These are phyloP conservation scores for Spilogale gracilis DNA, from an alignment of 2,113 vertebrate species.

Conservation along the genomic window DNA sequence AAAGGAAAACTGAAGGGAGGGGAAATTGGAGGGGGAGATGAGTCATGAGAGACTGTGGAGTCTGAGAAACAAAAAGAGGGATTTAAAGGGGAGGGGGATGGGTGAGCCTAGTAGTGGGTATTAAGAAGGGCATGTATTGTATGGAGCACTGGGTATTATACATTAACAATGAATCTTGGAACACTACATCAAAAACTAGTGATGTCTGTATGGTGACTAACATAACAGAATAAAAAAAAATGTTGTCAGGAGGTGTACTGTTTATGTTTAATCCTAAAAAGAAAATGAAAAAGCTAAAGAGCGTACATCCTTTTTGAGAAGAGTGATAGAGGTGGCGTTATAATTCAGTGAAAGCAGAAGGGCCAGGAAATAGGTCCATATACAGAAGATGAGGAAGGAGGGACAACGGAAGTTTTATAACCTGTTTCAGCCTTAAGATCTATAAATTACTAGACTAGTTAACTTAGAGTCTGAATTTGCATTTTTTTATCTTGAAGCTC, in stretches of 20 bases:
- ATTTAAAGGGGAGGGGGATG: too few relatives aligned
- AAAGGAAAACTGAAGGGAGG: too few relatives aligned
- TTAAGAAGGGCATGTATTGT: too few relatives aligned
- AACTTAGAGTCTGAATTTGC: neutral
- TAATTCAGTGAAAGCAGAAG: neutral
- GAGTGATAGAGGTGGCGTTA: neutral
- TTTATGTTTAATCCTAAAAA: conserved; percentile 8
- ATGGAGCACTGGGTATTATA: too few relatives aligned
- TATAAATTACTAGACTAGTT: neutral
- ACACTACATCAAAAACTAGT: too few relatives aligned
- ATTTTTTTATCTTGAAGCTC: conserved; percentile 8
- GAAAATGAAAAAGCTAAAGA: neutral
- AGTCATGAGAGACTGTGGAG: too few relatives aligned
- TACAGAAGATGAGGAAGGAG: neutral
- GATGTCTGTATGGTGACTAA: too few relatives aligned
- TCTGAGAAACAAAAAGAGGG: too few relatives aligned
- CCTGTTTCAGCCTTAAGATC: neutral
- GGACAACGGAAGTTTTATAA: conserved; percentile 20
- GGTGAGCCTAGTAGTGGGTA: too few relatives aligned
- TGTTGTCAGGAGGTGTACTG: neutral
- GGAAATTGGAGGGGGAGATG: too few relatives aligned
- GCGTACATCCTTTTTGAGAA: neutral
- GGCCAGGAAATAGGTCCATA: neutral
- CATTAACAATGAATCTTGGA: too few relatives aligned
- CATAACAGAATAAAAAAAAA: too few relatives aligned